Conservation (phyloP, 1,140 invertebrate species). For the Drosophila seguyi region DNA sequence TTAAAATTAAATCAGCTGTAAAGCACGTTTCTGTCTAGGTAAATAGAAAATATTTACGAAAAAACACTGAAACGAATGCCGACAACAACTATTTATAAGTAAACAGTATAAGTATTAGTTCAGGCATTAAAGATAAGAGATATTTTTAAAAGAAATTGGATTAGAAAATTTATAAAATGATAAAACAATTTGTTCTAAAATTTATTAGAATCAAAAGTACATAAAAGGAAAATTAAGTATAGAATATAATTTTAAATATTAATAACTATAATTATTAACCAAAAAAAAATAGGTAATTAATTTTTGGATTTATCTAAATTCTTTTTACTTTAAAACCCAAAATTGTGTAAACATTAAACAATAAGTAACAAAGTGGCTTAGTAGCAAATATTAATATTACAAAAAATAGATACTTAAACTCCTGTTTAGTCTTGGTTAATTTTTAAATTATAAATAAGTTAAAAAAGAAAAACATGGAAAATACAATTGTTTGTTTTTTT, state of each 20-base stretch:
- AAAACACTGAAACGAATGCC: constrained; percentile 4
- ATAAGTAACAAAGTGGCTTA: background rate
- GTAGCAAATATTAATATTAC: background rate
- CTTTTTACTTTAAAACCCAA: background rate
- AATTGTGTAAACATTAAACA: background rate
- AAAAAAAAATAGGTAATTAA: background rate
- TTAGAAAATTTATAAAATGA: no score
- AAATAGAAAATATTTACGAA: constrained; percentile 29
- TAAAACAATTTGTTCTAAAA: no score
- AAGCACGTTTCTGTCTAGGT: constrained; percentile 8
- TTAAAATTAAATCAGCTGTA: constrained; percentile 19
- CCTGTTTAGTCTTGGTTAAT: background rate
- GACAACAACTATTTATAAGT: background rate
- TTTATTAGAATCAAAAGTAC: no score
- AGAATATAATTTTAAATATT: background rate
- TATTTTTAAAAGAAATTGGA: no score
- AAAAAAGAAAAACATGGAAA: background rate
- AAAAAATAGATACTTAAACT: background rate
- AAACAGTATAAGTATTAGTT: background rate
- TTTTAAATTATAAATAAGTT: background rate
- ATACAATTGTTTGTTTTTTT: background rate
- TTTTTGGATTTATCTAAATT: background rate
- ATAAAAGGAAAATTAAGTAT: no score
- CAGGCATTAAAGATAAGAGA: constrained; percentile 3
- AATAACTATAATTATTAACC: background rate